Percentiles rank a stretch among this genome's conserved stretches.
Evolutionary conservation across 2,888 invertebrate species (phyloP).

Genomic region (Pollenia angustigena): DNA sequence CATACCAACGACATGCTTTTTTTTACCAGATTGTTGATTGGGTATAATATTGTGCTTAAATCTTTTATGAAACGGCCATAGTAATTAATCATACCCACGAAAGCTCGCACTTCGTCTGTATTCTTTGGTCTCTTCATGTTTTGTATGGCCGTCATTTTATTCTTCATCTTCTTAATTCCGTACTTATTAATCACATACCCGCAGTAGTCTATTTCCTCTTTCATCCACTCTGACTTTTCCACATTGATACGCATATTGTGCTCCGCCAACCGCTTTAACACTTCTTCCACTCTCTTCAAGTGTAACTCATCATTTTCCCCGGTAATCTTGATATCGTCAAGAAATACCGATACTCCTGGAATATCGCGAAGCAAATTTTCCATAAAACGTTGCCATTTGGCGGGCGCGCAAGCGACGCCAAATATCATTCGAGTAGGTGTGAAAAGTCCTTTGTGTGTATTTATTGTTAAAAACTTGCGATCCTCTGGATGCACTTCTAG

Average conservation of each 20-base stretch:
- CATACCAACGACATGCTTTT: constrained; percentile 72
- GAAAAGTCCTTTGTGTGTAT: constrained; percentile 79
- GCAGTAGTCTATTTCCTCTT: no score
- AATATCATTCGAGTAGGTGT: constrained; percentile 77
- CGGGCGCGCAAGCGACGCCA: constrained; percentile 79
- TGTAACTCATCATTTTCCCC: constrained; percentile 68
- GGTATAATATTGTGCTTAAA: constrained; percentile 76
- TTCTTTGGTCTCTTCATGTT: constrained; percentile 75
- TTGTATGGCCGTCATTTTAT: constrained; percentile 78
- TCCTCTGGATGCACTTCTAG: constrained; percentile 77
- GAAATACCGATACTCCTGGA: constrained; percentile 75
- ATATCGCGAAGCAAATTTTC: constrained; percentile 74
- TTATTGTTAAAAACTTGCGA: constrained; percentile 78
- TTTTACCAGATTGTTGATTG: constrained; percentile 76
- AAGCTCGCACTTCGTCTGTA: constrained; percentile 76
- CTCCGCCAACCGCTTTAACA: constrained; percentile 73
- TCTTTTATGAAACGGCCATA: constrained; percentile 79
- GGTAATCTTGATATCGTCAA: constrained; percentile 62
- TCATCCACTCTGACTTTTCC: no score
- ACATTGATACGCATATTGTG: constrained; percentile 76
- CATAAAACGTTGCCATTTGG: constrained; percentile 79
- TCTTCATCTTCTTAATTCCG: constrained; percentile 78
- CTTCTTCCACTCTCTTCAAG: constrained; percentile 73
- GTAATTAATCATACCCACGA: constrained; percentile 78
- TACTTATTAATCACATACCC: constrained; percentile 77